Conservation (phyloP, 2,797 vertebrate species). For the Mus caroli region DNA sequence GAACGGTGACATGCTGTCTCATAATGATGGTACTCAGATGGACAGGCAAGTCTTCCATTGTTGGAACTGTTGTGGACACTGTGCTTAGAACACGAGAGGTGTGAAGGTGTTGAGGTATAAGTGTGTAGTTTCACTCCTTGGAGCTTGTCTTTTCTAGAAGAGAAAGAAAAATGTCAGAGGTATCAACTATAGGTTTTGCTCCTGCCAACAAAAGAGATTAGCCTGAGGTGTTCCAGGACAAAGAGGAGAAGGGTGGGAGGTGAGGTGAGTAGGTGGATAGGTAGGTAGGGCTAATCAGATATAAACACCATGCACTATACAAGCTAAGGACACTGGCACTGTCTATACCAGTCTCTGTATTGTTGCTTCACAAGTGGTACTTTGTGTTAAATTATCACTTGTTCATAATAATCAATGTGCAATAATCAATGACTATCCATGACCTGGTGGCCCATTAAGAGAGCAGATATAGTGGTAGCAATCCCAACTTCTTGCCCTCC, state of each 20-base stretch:
- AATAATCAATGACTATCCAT: not conserved
- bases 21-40: no score
- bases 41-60: rapidly evolving
- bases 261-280: not conserved
- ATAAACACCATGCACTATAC: not conserved
- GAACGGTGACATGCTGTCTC: not conserved
- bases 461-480: not conserved
- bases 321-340: no score
- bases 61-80: not conserved
- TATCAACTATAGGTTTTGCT: not conserved
- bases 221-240: rapidly evolving
- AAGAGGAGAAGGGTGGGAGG: not conserved
- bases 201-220: not conserved
- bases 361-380: not conserved
- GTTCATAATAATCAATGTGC: not conserved
- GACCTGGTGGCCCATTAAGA: not conserved
- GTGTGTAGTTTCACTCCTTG: not conserved
- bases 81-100: rapidly evolving
- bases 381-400: not conserved
- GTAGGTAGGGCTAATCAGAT: not conserved
- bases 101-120: rapidly evolving
- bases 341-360: not conserved
- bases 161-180: not conserved
- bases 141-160: not conserved
- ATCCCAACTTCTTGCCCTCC: no score